phyloP scores from a whole-genome alignment of 2,113 vertebrate genomes.

The Morphnarchus princeps region DNA sequence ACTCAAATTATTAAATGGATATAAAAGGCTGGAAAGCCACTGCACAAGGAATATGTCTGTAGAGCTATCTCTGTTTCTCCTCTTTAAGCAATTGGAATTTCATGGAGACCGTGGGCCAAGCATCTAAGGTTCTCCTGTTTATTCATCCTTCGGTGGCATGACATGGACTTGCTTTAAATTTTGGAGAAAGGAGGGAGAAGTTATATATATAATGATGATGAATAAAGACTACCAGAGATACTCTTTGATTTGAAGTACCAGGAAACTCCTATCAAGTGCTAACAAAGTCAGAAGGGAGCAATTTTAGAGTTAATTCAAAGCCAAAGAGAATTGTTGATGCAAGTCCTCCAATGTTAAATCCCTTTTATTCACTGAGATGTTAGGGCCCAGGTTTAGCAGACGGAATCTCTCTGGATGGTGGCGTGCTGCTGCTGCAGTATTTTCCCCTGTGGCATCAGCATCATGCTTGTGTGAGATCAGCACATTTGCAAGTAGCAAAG shows the following conservation, averaged over 20 bases:
- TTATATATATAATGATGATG: neutral
- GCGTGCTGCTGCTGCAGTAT: neutral
- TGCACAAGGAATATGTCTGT: neutral
- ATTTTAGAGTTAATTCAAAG: neutral
- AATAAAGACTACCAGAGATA: neutral
- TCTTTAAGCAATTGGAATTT: neutral
- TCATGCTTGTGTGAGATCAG: neutral
- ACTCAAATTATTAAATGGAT: neutral
- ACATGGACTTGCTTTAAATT: neutral
- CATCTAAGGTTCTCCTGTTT: neutral
- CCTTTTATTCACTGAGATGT: neutral
- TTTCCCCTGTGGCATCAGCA: neutral
- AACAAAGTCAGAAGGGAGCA: neutral
- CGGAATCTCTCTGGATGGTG: neutral
- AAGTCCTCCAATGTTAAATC: neutral
- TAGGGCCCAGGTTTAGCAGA: neutral
- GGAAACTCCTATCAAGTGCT: neutral
- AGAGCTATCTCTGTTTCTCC: neutral
- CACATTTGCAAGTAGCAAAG: neutral
- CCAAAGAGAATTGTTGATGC: neutral
- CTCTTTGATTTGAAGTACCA: neutral
- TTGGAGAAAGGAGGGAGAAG: neutral
- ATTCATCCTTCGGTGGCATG: neutral
- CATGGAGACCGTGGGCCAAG: neutral
- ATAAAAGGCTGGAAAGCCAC: neutral